Evolutionary conservation across 2,888 invertebrate genomes (phyloP), one percentile per base, ranked within the genome.

Genomic region (Fragum whitleyi): DNA sequence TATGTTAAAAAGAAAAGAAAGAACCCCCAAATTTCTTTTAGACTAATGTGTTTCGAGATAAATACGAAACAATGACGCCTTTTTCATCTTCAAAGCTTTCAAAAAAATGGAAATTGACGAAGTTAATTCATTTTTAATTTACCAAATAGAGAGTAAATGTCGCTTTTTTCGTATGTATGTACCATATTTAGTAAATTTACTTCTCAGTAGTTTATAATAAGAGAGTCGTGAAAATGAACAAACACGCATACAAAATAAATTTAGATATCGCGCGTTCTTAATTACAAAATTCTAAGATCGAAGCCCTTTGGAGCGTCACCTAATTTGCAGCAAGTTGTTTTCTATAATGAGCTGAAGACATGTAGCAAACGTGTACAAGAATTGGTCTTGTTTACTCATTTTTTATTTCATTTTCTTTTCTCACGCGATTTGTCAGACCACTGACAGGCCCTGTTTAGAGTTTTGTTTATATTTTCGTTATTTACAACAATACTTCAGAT

Each of bases 381-480:
- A 42, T 39, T 7, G 65, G 32, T 32, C 61, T 42, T 65, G 65
- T 65, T 65, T 65, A 65, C 65, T 65, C 65, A 9, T 39, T 65
- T 39, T 65, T 65, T 65, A 26, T 26, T 39, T 65, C 26, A 21
- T 26, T 65, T 39, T 65, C 23, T 36, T 65, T 36, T 65, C 65
- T 65, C 65, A 65, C 65, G 65, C 65, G 65, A 65, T 65, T 65
- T 65, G 65, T 65, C 65, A 65, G 42, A 21, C 36, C 65, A 65
- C 5, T 36, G 26, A 14, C 65, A 36, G 36, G 65, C 39, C 23
- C 42, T 65, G 65, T 42, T 65, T 65, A 65, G 21, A 42, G 65
- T 65, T 65, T 65, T 65, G 65, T 65, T 65, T 65, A 65, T 65
- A 65, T 65, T 65, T 65, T 42, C 65, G 42, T 65, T 65, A 65